These are phyloP conservation scores for Calcarius lapponicus DNA, from an alignment of 2,797 vertebrate species.

Conservation along the genomic window DNA sequence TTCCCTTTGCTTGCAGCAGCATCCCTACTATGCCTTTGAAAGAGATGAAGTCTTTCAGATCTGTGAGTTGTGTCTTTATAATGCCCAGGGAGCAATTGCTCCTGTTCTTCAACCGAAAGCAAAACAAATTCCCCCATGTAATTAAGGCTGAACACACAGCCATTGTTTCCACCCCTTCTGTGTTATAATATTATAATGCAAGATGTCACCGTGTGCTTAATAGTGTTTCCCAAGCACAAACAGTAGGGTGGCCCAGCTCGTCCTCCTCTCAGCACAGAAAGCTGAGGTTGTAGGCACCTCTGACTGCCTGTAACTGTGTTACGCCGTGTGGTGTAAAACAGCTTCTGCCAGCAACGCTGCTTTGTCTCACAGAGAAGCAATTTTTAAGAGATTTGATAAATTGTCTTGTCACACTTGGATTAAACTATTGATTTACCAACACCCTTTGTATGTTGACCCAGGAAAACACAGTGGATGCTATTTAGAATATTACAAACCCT, in stretches of 20 bases:
- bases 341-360: conserved; percentile 49
- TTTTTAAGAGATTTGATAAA: conserved; percentile 72
- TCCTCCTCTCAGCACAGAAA: conserved; percentile 28
- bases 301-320: background rate
- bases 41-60: conserved; percentile 5
- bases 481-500: conserved; percentile 79
- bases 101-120: background rate
- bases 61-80: background rate
- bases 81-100: background rate
- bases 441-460: conserved; percentile 71
- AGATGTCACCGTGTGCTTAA: conserved; percentile 56
- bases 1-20: background rate
- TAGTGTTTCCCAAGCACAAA: conserved; percentile 51
- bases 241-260: conserved; percentile 49
- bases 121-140: conserved; percentile 29
- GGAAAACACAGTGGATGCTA: conserved; percentile 74
- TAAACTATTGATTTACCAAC: conserved; percentile 80
- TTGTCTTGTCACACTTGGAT: conserved; percentile 71
- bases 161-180: conserved; percentile 37
- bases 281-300: background rate
- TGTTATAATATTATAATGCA: conserved; percentile 51
- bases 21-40: background rate
- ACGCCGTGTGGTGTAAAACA: conserved; percentile 34
- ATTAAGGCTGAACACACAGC: conserved; percentile 62
- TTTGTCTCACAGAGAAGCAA: conserved; percentile 61